Conservation (phyloP, 2,113 vertebrate genomes). For the Forbesichthys agassizii region DNA sequence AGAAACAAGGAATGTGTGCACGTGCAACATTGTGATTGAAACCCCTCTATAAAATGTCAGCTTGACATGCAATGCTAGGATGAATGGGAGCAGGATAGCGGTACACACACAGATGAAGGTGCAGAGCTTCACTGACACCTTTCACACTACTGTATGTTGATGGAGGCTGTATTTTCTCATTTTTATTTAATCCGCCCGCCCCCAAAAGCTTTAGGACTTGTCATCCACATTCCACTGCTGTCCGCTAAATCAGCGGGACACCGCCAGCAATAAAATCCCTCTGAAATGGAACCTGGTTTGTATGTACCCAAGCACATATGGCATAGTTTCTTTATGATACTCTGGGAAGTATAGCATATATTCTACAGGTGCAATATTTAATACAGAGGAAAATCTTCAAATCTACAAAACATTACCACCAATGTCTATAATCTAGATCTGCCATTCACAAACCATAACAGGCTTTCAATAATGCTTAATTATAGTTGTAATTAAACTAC, state of each 20-base stretch:
- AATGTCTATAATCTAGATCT: constrained; percentile 37
- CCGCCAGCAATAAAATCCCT: constrained; percentile 58
- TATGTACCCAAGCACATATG: constrained; percentile 38
- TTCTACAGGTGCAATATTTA: constrained; percentile 10
- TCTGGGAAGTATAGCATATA: constrained; percentile 33
- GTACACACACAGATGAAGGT: too few relatives aligned
- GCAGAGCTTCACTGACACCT: too few relatives aligned
- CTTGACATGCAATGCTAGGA: too few relatives aligned
- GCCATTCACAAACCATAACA: constrained; percentile 35
- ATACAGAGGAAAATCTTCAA: constrained; percentile 27
- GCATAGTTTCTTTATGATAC: constrained; percentile 33
- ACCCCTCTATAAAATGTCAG: too few relatives aligned
- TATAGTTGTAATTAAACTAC: constrained; percentile 49
- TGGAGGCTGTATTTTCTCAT: constrained; percentile 52
- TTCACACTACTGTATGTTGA: too few relatives aligned
- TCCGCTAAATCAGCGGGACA: constrained; percentile 68
- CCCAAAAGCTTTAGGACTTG: constrained; percentile 54
- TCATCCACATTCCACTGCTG: constrained; percentile 65
- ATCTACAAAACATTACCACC: neutral
- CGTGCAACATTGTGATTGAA: too few relatives aligned
- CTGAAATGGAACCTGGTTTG: constrained; percentile 47
- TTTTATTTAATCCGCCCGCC: constrained; percentile 70
- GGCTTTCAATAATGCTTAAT: constrained; percentile 17
- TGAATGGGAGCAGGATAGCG: too few relatives aligned
- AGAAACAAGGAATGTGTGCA: too few relatives aligned